Evolutionary conservation across 2,888 invertebrate genomes (phyloP).

Genomic region (Ophion ventricosus): DNA sequence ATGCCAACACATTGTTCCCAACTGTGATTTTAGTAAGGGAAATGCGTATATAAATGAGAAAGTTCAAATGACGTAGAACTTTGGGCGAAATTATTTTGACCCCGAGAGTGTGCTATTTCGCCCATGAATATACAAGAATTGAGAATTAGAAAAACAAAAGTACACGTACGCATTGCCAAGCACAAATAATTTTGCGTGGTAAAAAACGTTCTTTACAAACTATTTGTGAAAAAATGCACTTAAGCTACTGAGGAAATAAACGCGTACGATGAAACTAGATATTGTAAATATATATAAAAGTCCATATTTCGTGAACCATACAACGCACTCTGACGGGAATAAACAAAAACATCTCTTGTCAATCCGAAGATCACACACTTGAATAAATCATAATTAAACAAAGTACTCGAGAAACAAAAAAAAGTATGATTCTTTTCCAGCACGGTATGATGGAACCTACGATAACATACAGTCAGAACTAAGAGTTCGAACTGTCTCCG

Average conservation of each 20-base stretch:
- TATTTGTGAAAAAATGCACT: conserved; percentile 3
- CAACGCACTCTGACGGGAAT: conserved; percentile 43
- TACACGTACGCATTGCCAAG: conserved; percentile 2
- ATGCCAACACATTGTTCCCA: conserved; percentile 59
- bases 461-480: conserved; percentile 59
- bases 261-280: conserved; percentile 3
- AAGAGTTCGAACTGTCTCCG: conserved; percentile 60
- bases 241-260: conserved; percentile 1
- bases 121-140: conserved; percentile 1
- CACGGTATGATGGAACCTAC: conserved; percentile 36
- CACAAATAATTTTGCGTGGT: conserved; percentile 24
- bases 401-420: conserved; percentile 46
- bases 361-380: conserved; percentile 53
- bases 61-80: conserved; percentile 12
- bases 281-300: background rate
- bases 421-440: conserved; percentile 25
- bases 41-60: background rate
- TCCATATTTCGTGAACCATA: conserved; percentile 49
- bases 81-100: conserved; percentile 11
- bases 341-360: conserved; percentile 54
- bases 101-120: conserved; percentile 1
- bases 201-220: conserved; percentile 18
- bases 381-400: conserved; percentile 52
- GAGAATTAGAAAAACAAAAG: background rate
- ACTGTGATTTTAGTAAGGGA: conserved; percentile 44